Evolutionary conservation across 1,140 invertebrate species (phyloP).

Genomic region (Mactra quadrangularis): DNA sequence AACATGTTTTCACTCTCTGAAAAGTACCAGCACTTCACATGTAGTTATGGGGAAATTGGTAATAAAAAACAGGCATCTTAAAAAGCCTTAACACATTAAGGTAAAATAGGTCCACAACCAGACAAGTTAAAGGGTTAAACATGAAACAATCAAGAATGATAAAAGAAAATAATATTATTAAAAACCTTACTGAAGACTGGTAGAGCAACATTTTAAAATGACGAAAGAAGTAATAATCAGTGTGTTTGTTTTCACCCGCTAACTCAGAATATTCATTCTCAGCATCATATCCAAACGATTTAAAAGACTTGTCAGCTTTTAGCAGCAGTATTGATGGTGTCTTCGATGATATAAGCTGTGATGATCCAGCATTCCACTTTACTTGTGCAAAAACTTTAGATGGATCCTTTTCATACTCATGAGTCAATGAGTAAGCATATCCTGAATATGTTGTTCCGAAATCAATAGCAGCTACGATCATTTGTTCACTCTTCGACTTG

Average conservation of each 20-base stretch:
- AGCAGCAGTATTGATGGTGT: conserved; percentile 28
- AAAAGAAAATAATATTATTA: too few relatives aligned
- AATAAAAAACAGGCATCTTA: too few relatives aligned
- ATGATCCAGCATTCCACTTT: conserved; percentile 15
- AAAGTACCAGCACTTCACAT: too few relatives aligned
- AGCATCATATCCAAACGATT: conserved; percentile 34
- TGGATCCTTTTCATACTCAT: conserved; percentile 22
- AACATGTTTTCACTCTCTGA: too few relatives aligned
- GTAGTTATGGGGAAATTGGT: too few relatives aligned
- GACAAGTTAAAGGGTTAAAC: too few relatives aligned
- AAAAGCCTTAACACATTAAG: too few relatives aligned
- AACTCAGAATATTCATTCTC: conserved; percentile 1
- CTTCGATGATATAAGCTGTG: conserved; percentile 16
- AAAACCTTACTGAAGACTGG: background rate
- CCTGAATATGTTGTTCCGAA: conserved; percentile 39
- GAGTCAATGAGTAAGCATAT: conserved; percentile 3
- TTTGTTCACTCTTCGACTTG: background rate
- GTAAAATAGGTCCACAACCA: too few relatives aligned
- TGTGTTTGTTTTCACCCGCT: background rate
- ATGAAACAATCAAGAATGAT: too few relatives aligned
- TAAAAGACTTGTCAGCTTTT: conserved; percentile 25
- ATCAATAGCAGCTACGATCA: conserved; percentile 31
- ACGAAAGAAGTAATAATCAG: conserved; percentile 34
- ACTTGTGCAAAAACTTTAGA: background rate
- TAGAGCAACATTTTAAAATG: conserved; percentile 30